Base-by-base conservation (phyloP, 1,140 invertebrate species). In the Maconellicoccus hirsutus region DNA sequence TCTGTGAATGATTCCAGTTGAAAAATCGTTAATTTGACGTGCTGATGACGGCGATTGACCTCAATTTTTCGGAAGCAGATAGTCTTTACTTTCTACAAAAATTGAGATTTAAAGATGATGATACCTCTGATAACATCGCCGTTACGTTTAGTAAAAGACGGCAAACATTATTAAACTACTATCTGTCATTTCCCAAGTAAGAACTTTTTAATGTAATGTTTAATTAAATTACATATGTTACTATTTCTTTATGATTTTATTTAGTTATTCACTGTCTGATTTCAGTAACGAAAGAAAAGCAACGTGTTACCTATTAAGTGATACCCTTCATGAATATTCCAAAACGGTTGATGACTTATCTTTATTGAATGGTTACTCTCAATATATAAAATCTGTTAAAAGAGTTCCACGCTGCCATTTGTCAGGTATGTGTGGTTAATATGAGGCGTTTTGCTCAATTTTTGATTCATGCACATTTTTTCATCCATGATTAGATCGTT, bases 31-130 rank as follows among this genome's bases (percentile, higher is more conserved):
- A n/a, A n/a, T n/a, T n/a, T n/a, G n/a, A n/a, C n/a, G n/a, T n/a
- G n/a, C n/a, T n/a, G n/a, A n/a, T n/a, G n/a, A n/a, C n/a, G n/a
- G n/a, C n/a, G n/a, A n/a, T n/a, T n/a, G n/a, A n/a, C n/a, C n/a
- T n/a, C n/a, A n/a, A n/a, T n/a, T n/a, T n/a, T n/a, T n/a, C n/a
- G n/a, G n/a, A n/a, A n/a, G n/a, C n/a, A n/a, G 16, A 52, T 52
- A 8, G 6, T 19, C 42, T 52, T 52, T 22, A 66, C 25, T 66
- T 66, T 19, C 25, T 10, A 3, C 61, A 66, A 66, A 66, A 23
- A 25, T 66, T 66, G 7, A 66, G 25, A 26, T 66, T 66, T 66
- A 12, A 66, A 25, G 61, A 66, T 8, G 25, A 66, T 66, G n/a
- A n/a, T n/a, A 23, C 61, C 2, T 6, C 19, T 2, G 22, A 66